Base-by-base conservation (phyloP, 1,140 invertebrate species). In the Drosophila ficusphila region DNA sequence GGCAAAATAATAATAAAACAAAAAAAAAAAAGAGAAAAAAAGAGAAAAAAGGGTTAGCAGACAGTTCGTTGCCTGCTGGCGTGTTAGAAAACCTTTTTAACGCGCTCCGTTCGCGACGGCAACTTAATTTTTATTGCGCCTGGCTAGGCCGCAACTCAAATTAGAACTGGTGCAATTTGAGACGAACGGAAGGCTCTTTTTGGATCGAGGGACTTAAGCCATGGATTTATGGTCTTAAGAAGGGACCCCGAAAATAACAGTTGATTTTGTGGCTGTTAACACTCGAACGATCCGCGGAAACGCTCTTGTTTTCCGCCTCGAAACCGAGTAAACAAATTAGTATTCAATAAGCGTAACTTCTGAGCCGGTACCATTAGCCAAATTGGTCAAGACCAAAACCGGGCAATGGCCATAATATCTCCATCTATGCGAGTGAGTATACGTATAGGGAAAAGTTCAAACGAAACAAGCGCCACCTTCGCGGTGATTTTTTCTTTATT, bases 21-120 rank as follows among this genome's bases (percentile, higher is more conserved):
- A 11, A 62, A 21, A 51, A 21, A 25, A 25, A 12, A 34, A 14
- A 51, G 4, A 11, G 11, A 33, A 5, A 12, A 31, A 18, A 23
- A 21, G n/a, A n/a, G 16, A 33, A 44, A 64, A 74, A 76, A 76
- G 65, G 74, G 64, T 67, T 38, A 56, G 58, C 58, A 74, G 69
- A 74, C 70, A 74, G 46, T 42, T 52, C 46, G 65, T 69, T 46
- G 47, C 42, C 52, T 73, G 25, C 34, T 70, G 71, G 70, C 70
- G 46, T 76, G 73, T 76, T 62, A 54, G 74, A 76, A 76, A 70
- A 61, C 69, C 70, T 75, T 75, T 75, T 75, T 74, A 74, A 64
- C 65, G 52, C 48, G 25, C 34, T 46, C 18, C 47, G 39, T 71
- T 49, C 56, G 33, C 34, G 34, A 3, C 41, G 58, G 70, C 48